Base-by-base conservation (phyloP, 1,140 invertebrate species). In the Trichonephila inaurata region DNA sequence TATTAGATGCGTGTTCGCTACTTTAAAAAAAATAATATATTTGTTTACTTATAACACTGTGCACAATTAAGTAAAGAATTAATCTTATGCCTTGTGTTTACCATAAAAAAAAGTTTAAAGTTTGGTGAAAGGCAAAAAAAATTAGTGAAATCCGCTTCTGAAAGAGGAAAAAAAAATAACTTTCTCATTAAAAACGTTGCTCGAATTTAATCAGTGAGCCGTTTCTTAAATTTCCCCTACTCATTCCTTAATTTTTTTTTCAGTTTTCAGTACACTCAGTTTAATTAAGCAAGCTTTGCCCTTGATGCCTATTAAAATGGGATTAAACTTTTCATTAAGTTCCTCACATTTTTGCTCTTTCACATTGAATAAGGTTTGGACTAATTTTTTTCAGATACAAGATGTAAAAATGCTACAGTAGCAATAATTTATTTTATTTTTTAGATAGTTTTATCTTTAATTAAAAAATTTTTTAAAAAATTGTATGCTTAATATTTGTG, bases 121-220 rank as follows among this genome's bases (percentile, higher is more conserved):
- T 24, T 24, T 69, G 64, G 7, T 12, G n/a, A 69, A 69, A 69
- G 66, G 6, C 2, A 1, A 40, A 77, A 77, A n/a, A 72, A 77
- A 40, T 40, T 14, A 77, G 6, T 18, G 28, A 77, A 77, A 77
- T 77, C 28, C 72, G 66, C 66, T 77, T 77, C 16, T 77, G 16
- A 33, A 8, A 14, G 64, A 5, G 21, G 18, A 5, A 18, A 40
- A 77, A 77, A 77, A 18, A 72, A 28, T 16, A 40, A 8, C 14
- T 18, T 40, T 33, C 28, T 33, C 72, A 77, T 77, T 77, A 77
- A 77, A 77, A 77, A 40, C 72, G 18, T 33, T 14, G 72, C 72
- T 64, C 62, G 21, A 77, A 77, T 77, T 77, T 77, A 77, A 77
- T 77, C 72, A 69, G 66, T 24, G 4, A 69, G 72, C 5, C 28